These are phyloP conservation scores for Barypeithes pellucidus DNA, from an alignment of 2,888 invertebrate species.

Conservation along the genomic window DNA sequence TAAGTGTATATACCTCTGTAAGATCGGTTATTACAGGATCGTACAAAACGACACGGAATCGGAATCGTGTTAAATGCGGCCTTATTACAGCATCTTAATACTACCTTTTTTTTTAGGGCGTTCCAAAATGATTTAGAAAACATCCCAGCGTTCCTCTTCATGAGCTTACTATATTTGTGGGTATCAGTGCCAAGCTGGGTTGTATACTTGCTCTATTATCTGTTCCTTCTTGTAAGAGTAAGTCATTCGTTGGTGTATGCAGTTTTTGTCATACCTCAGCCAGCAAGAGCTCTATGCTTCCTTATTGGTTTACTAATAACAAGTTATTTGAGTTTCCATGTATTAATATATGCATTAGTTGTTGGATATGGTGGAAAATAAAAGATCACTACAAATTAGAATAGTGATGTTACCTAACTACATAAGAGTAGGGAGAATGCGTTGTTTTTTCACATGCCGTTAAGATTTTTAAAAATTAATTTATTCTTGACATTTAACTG, in stretches of 20 bases:
- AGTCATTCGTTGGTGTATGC: conserved; percentile 80
- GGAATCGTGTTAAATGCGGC: too few species aligned
- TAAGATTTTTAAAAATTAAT: too few species aligned
- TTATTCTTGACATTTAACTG: too few species aligned
- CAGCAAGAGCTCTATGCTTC: conserved; percentile 61
- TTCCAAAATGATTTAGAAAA: conserved; percentile 84
- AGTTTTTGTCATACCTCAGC: conserved; percentile 76
- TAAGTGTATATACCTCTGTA: too few species aligned
- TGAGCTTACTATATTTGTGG: conserved; percentile 76
- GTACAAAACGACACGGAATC: too few species aligned
- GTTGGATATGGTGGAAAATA: conserved; percentile 47
- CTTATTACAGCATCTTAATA: too few species aligned
- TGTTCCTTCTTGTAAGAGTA: conserved; percentile 74
- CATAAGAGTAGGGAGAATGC: background rate
- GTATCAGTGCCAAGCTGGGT: conserved; percentile 73
- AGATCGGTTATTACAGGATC: too few species aligned
- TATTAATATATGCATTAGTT: conserved; percentile 55
- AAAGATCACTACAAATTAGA: background rate
- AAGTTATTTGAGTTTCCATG: conserved; percentile 60
- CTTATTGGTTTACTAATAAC: conserved; percentile 59
- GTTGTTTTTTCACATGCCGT: too few species aligned
- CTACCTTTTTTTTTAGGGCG: conserved; percentile 71
- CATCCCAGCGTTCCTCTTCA: conserved; percentile 78
- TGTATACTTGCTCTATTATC: conserved; percentile 73
- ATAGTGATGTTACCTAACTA: background rate